These are phyloP conservation scores for Notamacropus eugenii DNA, from an alignment of 2,797 vertebrate genomes.

Conservation along the genomic window DNA sequence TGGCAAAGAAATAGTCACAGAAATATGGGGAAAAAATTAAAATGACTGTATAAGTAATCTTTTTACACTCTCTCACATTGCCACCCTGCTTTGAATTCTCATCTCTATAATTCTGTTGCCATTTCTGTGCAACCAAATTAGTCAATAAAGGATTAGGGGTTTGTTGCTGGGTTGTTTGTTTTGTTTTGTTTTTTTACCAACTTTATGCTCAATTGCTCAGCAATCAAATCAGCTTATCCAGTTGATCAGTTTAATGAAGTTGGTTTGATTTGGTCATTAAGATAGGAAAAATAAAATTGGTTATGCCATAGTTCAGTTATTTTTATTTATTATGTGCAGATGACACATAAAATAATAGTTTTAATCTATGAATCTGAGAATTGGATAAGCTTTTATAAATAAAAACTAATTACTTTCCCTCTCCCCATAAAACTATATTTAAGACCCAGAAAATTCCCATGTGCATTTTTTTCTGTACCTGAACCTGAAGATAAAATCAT, in stretches of 20 bases:
- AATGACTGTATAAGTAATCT: neutral
- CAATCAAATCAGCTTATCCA: neutral
- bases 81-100: neutral
- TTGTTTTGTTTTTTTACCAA: neutral
- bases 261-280: neutral
- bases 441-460: neutral
- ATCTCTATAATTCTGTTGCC: neutral
- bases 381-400: conserved; percentile 42
- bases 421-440: neutral
- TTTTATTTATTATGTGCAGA: neutral
- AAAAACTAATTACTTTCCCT: conserved; percentile 29
- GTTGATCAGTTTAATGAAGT: neutral
- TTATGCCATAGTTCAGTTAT: neutral
- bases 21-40: neutral
- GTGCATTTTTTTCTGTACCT: neutral
- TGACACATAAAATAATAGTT: neutral
- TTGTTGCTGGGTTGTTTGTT: neutral
- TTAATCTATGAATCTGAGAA: neutral
- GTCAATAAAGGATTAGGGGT: neutral
- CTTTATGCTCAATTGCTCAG: neutral
- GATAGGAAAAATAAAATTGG: neutral
- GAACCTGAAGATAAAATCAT: conserved; percentile 3
- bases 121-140: neutral
- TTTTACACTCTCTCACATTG: neutral
- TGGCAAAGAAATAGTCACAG: neutral